Percentiles rank a stretch among this genome's conserved stretches.
Evolutionary conservation across 2,797 vertebrate species (phyloP).

Genomic region (Sebastiscus tertius): DNA sequence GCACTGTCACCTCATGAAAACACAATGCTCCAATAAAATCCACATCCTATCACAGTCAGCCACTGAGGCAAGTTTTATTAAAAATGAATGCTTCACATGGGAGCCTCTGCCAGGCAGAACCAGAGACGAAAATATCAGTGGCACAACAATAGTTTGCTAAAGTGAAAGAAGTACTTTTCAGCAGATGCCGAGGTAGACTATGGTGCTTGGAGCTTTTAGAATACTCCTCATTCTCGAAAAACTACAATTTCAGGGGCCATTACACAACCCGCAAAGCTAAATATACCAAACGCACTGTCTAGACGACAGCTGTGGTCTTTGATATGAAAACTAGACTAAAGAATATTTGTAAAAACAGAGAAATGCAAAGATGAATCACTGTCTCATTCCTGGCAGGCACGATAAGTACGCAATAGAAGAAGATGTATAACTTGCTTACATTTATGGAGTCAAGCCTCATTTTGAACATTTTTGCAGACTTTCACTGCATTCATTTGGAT

Average conservation of each 20-base stretch:
- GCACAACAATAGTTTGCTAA: neutral
- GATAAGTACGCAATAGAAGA: neutral
- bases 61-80: constrained; percentile 17
- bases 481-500: neutral
- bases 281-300: constrained; percentile 14
- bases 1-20: constrained; percentile 38
- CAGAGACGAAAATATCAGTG: neutral
- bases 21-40: constrained; percentile 37
- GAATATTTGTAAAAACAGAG: neutral
- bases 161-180: neutral
- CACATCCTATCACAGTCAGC: constrained; percentile 20
- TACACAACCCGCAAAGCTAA: constrained; percentile 24
- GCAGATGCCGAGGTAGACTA: constrained; percentile 9
- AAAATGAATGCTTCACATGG: constrained; percentile 19
- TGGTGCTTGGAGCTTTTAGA: neutral
- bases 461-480: neutral
- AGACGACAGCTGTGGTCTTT: constrained; percentile 15
- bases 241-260: constrained; percentile 27
- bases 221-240: constrained; percentile 27
- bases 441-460: neutral
- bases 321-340: constrained; percentile 14
- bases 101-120: neutral
- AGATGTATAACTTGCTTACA: neutral
- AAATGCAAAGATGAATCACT: neutral
- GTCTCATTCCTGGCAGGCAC: neutral